phyloP scores from a whole-genome alignment of 2,888 invertebrate genomes.

The Darwinula stevensoni region DNA sequence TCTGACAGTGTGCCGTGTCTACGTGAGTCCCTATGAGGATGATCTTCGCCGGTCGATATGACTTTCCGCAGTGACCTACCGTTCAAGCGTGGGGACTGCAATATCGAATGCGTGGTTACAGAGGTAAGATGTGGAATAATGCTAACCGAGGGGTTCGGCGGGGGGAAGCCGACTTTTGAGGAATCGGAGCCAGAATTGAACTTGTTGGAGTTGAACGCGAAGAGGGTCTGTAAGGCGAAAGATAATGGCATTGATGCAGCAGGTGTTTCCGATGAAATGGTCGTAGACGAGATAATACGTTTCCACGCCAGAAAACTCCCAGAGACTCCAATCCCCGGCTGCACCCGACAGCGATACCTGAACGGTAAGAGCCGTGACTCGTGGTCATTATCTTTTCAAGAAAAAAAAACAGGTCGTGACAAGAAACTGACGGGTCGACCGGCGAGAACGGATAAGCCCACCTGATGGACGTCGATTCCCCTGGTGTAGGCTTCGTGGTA shows the following conservation, averaged over 20 bases:
- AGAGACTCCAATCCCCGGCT: conserved; percentile 30
- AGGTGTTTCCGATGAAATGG: conserved; percentile 31
- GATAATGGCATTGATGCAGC: conserved; percentile 29
- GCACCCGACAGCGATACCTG: conserved; percentile 21
- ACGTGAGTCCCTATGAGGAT: conserved; percentile 31
- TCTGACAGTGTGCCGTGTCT: conserved; percentile 22
- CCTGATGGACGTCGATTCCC: conserved; percentile 30
- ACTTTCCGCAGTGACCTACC: conserved; percentile 24
- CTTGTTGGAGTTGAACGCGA: conserved; percentile 29
- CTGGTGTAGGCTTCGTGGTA: conserved; percentile 25
- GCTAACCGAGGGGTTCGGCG: no score
- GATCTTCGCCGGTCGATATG: conserved; percentile 21
- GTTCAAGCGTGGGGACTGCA: no score
- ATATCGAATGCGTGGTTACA: no score
- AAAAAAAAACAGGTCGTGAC: no score
- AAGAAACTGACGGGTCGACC: no score
- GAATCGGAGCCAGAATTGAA: conserved; percentile 42
- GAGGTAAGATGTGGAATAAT: no score
- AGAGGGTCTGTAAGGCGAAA: conserved; percentile 33
- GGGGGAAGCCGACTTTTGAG: conserved; percentile 31
- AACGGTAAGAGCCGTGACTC: conserved; percentile 6
- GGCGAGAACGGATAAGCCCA: no score
- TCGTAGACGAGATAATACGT: conserved; percentile 37
- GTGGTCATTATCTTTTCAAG: no score
- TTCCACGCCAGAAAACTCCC: conserved; percentile 48